phyloP scores from a whole-genome alignment of 1,140 invertebrate genomes.

The Chymomyza costata region DNA sequence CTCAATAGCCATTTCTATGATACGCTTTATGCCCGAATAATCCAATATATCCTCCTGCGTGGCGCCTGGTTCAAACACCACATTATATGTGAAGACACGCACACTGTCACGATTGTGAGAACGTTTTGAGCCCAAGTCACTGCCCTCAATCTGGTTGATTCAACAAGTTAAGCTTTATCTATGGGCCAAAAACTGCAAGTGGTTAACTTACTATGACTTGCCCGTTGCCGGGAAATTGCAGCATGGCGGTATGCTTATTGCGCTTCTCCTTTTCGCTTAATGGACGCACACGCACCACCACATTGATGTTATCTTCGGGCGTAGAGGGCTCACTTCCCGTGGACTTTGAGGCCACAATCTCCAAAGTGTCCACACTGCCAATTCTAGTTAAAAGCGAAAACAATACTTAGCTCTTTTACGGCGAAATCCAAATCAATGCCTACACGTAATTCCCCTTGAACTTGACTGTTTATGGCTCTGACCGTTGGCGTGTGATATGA shows the following conservation, averaged over 20 bases:
- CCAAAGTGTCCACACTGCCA: constrained; percentile 69
- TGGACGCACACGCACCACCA: constrained; percentile 85
- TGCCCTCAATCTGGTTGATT: constrained; percentile 73
- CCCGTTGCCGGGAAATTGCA: constrained; percentile 87
- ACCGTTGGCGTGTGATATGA: too few species aligned
- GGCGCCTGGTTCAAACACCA: constrained; percentile 91
- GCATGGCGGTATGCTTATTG: constrained; percentile 78
- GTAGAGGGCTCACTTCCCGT: constrained; percentile 66
- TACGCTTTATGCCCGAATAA: constrained; percentile 88
- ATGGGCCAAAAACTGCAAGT: neutral
- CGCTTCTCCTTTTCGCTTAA: constrained; percentile 82
- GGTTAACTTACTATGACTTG: constrained; percentile 81
- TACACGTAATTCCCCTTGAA: constrained; percentile 54
- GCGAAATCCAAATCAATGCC: constrained; percentile 32
- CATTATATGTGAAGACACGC: constrained; percentile 89
- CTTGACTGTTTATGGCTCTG: too few species aligned
- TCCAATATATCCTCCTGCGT: constrained; percentile 88
- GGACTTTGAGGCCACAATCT: constrained; percentile 71
- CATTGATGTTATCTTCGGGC: constrained; percentile 87
- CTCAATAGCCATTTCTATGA: constrained; percentile 94
- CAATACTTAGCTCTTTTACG: constrained; percentile 25
- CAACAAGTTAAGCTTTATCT: neutral
- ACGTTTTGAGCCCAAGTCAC: constrained; percentile 66
- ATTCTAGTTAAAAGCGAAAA: constrained; percentile 36
- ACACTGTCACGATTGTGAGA: constrained; percentile 78